Evolutionary conservation across 2,113 vertebrate species (phyloP), one percentile per base, ranked within the genome.

Genomic region (Sebastes schlegelii): DNA sequence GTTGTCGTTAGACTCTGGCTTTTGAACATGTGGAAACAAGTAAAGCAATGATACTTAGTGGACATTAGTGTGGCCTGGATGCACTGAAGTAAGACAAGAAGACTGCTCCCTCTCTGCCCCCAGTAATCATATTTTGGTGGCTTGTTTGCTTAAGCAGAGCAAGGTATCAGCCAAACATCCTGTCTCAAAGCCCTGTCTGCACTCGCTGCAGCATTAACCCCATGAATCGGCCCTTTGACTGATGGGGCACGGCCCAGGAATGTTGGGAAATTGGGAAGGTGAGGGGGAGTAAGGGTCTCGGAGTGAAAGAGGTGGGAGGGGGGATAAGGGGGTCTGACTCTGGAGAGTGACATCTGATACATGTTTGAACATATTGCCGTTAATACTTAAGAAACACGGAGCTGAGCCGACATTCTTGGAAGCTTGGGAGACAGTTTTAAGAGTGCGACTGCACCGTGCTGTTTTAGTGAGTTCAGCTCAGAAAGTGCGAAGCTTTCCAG

Each of bases 121-220:
- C 89, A 73, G 77, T 92, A 95, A 95, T 94, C 92, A 95, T 95
- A 93, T 93, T 94, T 94, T 94, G 88, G 92, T 93, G 92, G 94
- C 91, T 95, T 97, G 95, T 97, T 98, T 97, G 95, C 96, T 94
- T 95, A 95, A 95, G 95, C 95, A 91, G 91, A 94, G 92, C 93
- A 88, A 95, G 92, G 94, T 95, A 94, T 95, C 93, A 88, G 93
- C 92, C 95, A 96, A 96, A 95, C 96, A 96, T 96, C 95, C 95
- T 96, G 96, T 95, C 95, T 96, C 94, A 91, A 93, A 92, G 57
- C 83, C 93, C 92, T 82, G 92, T 92, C 93, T 94, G 91, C 91
- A 82, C 93, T 89, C 85, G 84, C 91, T 90, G 91, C 90, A 76
- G 91, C 93, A 89, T 84, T 92, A 85, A 91, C 92, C 93, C 93